Conservation (phyloP, 2,113 vertebrate genomes). For the Ondatra zibethicus region DNA sequence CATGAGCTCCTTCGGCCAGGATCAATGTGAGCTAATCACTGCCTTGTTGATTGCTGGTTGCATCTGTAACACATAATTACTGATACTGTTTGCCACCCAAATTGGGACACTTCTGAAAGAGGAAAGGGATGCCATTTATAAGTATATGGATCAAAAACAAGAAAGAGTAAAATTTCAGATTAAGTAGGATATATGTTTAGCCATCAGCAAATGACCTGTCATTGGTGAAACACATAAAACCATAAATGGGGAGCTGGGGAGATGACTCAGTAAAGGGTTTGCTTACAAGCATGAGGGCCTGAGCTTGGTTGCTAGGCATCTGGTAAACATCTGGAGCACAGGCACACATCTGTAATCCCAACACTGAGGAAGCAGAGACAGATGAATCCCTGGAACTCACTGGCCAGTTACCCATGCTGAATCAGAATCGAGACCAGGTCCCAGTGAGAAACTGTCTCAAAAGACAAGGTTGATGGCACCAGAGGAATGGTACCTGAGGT, state of each 20-base stretch:
- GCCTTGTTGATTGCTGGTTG: background rate
- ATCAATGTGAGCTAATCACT: background rate
- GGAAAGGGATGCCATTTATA: constrained; percentile 7
- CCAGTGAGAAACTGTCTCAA: background rate
- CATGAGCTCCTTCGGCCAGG: background rate
- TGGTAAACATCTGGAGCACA: background rate
- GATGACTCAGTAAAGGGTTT: too few species aligned
- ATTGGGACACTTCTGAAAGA: background rate
- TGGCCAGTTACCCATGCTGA: background rate
- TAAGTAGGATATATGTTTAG: background rate
- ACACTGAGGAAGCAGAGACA: background rate
- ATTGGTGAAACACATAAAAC: background rate
- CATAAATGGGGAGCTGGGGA: background rate
- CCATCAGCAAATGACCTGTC: background rate
- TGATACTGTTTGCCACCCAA: constrained; percentile 4
- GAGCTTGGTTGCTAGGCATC: background rate
- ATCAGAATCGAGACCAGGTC: background rate
- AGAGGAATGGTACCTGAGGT: background rate
- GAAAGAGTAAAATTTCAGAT: background rate
- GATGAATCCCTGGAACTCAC: background rate
- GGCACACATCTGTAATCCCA: background rate
- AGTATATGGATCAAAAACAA: background rate
- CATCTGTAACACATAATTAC: constrained; percentile 6
- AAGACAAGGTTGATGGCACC: background rate
- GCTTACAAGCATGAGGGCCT: background rate